Evolutionary conservation across 2,888 invertebrate species (phyloP).

Genomic region (Caenorhabditis sp.): DNA sequence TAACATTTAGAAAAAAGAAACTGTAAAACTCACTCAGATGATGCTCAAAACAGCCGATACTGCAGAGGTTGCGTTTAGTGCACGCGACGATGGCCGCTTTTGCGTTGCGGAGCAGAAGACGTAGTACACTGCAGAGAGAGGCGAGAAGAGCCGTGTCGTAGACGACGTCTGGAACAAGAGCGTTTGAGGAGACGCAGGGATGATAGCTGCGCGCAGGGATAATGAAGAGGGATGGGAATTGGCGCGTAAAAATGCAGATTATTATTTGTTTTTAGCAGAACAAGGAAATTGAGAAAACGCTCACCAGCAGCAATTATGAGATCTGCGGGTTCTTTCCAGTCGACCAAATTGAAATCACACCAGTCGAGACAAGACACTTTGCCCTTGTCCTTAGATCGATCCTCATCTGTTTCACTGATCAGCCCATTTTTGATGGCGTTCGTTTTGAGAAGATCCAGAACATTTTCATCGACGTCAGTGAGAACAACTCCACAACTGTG

Average conservation of each 20-base stretch:
- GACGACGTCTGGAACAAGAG: slow-evolving; percentile 68
- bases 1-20: background rate
- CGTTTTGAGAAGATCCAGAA: slow-evolving; percentile 68
- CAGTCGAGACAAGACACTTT: slow-evolving; percentile 57
- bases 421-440: slow-evolving; percentile 64
- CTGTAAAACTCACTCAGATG: slow-evolving; percentile 54
- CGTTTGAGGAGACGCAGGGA: background rate
- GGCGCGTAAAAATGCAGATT: slow-evolving; percentile 3
- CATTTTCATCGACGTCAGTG: slow-evolving; percentile 75
- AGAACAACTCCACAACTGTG: slow-evolving; percentile 53
- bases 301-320: slow-evolving; percentile 67
- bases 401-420: slow-evolving; percentile 1
- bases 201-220: background rate
- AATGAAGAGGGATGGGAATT: slow-evolving; percentile 3
- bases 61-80: slow-evolving; percentile 69
- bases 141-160: slow-evolving; percentile 68
- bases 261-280: background rate
- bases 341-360: slow-evolving; percentile 49
- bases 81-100: slow-evolving; percentile 67
- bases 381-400: background rate
- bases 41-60: slow-evolving; percentile 63
- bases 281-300: background rate
- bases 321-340: slow-evolving; percentile 44
- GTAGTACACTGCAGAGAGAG: slow-evolving; percentile 64
- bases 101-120: slow-evolving; percentile 46